Base-by-base conservation (phyloP, 2,113 vertebrate genomes). In the Solea senegalensis region DNA sequence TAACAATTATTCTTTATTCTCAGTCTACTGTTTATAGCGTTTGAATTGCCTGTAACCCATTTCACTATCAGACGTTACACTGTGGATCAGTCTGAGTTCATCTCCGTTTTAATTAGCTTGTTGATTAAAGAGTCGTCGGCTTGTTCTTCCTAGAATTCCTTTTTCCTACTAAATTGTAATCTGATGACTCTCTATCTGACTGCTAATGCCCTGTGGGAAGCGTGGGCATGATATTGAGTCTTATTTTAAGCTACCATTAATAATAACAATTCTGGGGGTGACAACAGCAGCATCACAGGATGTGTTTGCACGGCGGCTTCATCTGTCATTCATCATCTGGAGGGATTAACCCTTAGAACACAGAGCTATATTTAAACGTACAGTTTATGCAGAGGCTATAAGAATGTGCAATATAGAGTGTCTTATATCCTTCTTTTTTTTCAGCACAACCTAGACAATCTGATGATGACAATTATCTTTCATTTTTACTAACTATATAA, bases 171-270 rank as follows among this genome's bases (percentile, higher is more conserved):
- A 46, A 43, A 14, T 28, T 72, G 14, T 52, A 69, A 68, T 44
- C 44, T 64, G 28, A 61, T 13, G 1, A 66, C 4, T 57, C n/a
- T 59, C 57, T 75, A 11, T 27, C 16, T 41, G 41, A 46, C 45
- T 62, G 43, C 27, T 45, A 76, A 49, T 69, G 71, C 74, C 59
- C 16, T 34, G 53, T 5, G 7, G 49, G 74, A 65, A 66, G 66
- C 44, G 53, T 46, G 41, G 44, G 57, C 63, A 52, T 21, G 48
- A 62, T 41, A 67, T 76, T 39, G 46, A 68, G 60, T 52, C 66
- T 52, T 84, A 78, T 84, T 83, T 85, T 71, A 78, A 54, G 60
- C 27, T 48, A 26, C 28, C 54, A 72, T 81, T 64, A 48, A 78
- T 70, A 71, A 76, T 15, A 69, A 39, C 62, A 68, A 80, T 84